A percentile compares a stretch with the other conserved stretches of the same genome.
Conservation (phyloP, 2,113 vertebrate genomes). For the Gracilinanus agilis region DNA sequence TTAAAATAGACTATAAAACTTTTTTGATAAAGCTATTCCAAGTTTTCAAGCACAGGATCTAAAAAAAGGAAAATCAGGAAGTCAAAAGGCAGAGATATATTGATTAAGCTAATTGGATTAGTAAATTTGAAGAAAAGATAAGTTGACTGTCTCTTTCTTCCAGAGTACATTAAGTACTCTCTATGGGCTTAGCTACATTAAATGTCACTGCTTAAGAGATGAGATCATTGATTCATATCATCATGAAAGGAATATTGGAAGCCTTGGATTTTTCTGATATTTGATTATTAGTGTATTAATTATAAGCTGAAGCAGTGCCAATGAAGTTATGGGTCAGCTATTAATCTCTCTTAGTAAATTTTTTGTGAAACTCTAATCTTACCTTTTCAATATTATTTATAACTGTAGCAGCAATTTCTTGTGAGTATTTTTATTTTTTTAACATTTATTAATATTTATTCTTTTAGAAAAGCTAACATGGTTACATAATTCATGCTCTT, state of each 20-base stretch:
- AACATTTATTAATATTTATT: too few species aligned
- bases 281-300: constrained; percentile 35
- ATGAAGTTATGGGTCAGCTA: background rate
- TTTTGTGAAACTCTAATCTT: background rate
- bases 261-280: constrained; percentile 32
- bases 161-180: background rate
- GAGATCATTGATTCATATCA: background rate
- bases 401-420: background rate
- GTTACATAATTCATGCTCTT: too few species aligned
- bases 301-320: background rate
- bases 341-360: background rate
- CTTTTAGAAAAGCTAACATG: too few species aligned
- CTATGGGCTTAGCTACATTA: background rate
- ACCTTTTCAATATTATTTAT: background rate
- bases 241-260: constrained; percentile 42
- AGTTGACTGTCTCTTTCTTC: background rate
- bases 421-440: too few species aligned
- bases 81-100: background rate
- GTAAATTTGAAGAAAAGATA: constrained; percentile 37
- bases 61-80: background rate
- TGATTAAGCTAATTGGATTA: background rate
- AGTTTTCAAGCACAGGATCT: background rate
- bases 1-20: background rate
- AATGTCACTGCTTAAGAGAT: background rate
- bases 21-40: constrained; percentile 26